phyloP scores from a whole-genome alignment of 2,888 invertebrate species.

The Lepetodrilus schrolli region DNA sequence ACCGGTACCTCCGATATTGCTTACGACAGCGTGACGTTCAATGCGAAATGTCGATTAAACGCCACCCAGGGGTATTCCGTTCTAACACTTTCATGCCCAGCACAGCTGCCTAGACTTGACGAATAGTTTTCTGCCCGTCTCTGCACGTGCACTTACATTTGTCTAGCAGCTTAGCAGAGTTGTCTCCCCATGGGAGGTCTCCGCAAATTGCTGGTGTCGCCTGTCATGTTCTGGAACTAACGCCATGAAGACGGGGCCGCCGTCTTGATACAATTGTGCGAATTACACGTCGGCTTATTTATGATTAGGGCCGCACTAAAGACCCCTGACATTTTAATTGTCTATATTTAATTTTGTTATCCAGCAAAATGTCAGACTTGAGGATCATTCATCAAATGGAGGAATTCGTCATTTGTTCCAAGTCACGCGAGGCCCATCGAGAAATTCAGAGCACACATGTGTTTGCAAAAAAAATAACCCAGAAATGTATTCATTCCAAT shows the following conservation, averaged over 20 bases:
- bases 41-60: slow-evolving; percentile 9
- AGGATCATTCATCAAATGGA: neutral
- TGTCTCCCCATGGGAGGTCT: slow-evolving; percentile 1
- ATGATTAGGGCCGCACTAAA: neutral
- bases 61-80: slow-evolving; percentile 13
- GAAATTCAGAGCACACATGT: too few relatives aligned
- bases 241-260: neutral
- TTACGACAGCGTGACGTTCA: neutral
- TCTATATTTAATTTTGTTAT: slow-evolving; percentile 11
- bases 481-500: too few relatives aligned
- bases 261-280: neutral
- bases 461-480: too few relatives aligned
- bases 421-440: too few relatives aligned
- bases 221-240: neutral
- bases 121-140: slow-evolving; percentile 10
- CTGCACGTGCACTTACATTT: slow-evolving; percentile 23
- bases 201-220: neutral
- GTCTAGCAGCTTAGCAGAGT: slow-evolving; percentile 21
- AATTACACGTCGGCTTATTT: slow-evolving; percentile 2
- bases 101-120: neutral
- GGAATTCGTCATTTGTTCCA: too few relatives aligned
- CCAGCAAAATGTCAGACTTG: neutral
- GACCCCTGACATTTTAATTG: slow-evolving; percentile 21
- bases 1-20: neutral
- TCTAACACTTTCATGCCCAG: neutral